A percentile compares a stretch with the other conserved stretches of the same genome.
These are phyloP conservation scores for Cassiopea xamachana DNA, from an alignment of 30 jellyfish, hydroid and myxozoan species.

Conservation along the genomic window DNA sequence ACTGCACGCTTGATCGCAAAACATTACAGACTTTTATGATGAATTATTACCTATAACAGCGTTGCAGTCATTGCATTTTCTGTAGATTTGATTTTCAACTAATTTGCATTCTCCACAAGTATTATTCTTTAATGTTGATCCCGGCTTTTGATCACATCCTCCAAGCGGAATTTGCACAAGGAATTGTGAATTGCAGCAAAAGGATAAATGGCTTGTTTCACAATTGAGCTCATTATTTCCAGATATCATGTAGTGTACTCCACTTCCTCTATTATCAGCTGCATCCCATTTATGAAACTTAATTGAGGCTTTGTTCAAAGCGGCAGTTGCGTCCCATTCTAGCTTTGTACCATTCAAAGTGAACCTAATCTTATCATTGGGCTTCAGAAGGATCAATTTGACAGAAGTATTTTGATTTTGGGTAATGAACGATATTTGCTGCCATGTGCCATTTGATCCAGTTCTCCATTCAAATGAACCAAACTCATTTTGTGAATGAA, in stretches of 20 bases:
- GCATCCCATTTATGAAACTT: constrained; percentile 28
- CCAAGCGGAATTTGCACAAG: constrained; percentile 34
- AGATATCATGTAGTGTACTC: constrained; percentile 4
- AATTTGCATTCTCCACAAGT: constrained; percentile 46
- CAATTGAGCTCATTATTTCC: neutral
- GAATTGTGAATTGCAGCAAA: constrained; percentile 24
- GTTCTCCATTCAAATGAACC: constrained; percentile 25
- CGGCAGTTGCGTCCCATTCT: constrained; percentile 29
- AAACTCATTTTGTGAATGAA: neutral
- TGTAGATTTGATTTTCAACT: constrained; percentile 5
- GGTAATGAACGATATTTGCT: neutral
- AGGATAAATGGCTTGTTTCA: constrained; percentile 3
- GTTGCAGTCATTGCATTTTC: constrained; percentile 49
- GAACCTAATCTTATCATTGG: constrained; percentile 22
- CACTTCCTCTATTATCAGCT: constrained; percentile 23
- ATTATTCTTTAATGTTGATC: constrained; percentile 23
- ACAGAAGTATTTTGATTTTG: neutral
- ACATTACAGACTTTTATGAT: too few relatives aligned
- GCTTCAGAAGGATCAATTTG: neutral
- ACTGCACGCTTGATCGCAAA: too few relatives aligned
- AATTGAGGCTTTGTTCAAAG: neutral
- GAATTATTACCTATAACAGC: constrained; percentile 29
- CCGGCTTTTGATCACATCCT: constrained; percentile 56
- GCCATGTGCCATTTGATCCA: neutral
- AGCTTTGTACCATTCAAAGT: neutral